Conservation (phyloP, 2,113 vertebrate genomes). For the Brachyistius frenatus region DNA sequence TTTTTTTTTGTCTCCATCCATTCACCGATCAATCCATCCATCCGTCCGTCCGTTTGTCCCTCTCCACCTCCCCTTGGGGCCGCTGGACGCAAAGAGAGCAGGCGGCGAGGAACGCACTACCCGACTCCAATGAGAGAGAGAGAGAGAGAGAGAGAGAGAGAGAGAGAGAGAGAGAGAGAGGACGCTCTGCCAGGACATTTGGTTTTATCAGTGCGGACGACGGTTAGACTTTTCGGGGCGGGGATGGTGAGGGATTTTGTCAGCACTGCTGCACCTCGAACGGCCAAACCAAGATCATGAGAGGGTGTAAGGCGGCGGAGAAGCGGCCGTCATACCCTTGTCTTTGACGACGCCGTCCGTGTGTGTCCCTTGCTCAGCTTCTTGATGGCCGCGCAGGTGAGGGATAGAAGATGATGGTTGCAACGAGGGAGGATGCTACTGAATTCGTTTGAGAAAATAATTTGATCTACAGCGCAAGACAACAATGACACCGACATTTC, state of each 20-base stretch:
- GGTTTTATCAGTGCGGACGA: constrained; percentile 68
- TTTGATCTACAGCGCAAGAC: constrained; percentile 43
- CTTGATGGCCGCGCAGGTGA: constrained; percentile 79
- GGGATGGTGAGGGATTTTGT: constrained; percentile 79
- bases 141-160: constrained; percentile 20
- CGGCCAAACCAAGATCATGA: constrained; percentile 62
- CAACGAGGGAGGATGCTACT: constrained; percentile 67
- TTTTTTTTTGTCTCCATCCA: constrained; percentile 35
- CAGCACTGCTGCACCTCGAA: constrained; percentile 64
- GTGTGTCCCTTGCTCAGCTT: constrained; percentile 71
- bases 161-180: constrained; percentile 49
- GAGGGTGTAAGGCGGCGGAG: constrained; percentile 67
- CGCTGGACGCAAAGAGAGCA: constrained; percentile 52
- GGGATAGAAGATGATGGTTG: constrained; percentile 69
- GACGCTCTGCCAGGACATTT: constrained; percentile 74
- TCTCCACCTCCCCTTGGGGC: constrained; percentile 69
- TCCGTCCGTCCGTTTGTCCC: constrained; percentile 53
- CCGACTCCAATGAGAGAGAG: constrained; percentile 48
- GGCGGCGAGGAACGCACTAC: constrained; percentile 57
- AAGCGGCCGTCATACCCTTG: constrained; percentile 73
- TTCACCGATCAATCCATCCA: constrained; percentile 59
- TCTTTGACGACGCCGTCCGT: constrained; percentile 76
- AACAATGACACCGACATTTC: constrained; percentile 57
- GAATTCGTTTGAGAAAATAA: constrained; percentile 62
- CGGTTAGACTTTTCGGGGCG: constrained; percentile 71